Percentiles rank a stretch among this genome's conserved stretches.
phyloP scores from a whole-genome alignment of 1,140 invertebrate species.

The Trypoxylus dichotomus region DNA sequence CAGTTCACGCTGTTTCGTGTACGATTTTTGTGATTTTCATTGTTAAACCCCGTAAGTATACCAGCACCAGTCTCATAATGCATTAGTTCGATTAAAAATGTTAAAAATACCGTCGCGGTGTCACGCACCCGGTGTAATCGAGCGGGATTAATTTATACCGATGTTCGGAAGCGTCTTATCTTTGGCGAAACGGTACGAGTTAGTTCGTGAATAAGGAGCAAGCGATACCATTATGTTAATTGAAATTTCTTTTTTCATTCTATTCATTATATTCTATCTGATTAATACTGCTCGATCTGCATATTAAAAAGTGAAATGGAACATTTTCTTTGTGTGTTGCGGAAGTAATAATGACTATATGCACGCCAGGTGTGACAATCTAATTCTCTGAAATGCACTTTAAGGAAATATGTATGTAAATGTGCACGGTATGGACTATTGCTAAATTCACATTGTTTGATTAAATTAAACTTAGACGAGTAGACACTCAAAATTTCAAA shows the following conservation, averaged over 20 bases:
- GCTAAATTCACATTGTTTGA: no score
- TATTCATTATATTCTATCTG: background rate
- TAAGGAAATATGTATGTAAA: no score
- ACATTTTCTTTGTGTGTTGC: no score
- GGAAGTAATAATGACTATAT: no score
- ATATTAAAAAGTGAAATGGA: background rate
- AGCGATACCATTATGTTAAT: constrained; percentile 7
- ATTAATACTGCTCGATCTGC: background rate
- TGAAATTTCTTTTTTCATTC: background rate
- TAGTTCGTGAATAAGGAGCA: background rate
- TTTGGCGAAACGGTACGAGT: background rate
- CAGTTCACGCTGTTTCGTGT: background rate
- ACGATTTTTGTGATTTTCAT: background rate
- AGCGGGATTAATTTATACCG: background rate
- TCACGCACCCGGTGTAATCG: background rate
- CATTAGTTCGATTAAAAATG: constrained; percentile 1
- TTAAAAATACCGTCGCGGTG: background rate
- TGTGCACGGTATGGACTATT: no score
- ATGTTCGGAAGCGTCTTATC: no score
- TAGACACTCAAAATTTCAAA: no score
- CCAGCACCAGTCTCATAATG: background rate
- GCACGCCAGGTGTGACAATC: no score
- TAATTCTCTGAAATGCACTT: no score
- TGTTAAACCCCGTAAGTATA: background rate
- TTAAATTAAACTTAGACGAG: no score